Base-by-base conservation (phyloP, 2,888 invertebrate species). In the Masnerella sp. region DNA sequence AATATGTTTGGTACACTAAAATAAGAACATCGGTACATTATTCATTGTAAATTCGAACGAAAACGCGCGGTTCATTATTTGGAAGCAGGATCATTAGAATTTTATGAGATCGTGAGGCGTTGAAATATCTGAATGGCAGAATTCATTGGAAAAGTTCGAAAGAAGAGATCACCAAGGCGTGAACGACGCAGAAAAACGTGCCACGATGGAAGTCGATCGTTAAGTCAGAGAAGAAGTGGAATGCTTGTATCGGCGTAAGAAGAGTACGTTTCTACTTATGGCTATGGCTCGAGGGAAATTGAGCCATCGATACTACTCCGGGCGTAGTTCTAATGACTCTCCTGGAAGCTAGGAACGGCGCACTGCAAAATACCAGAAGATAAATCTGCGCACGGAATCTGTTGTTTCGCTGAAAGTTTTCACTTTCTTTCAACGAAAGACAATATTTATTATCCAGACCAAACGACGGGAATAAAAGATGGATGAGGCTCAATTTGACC, bases 241-340 rank as follows among this genome's bases (percentile, higher is more conserved):
- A 79, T 77, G 76, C 72, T 59, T 74, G 72, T 74, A 77, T 77
- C 71, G 69, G 68, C 65, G 64, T 64, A 72, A 73, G 67, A 75
- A 72, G 68, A 67, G 61, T 70, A 73, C 49, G 64, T 69, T 64
- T 69, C 64, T 59, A 74, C 69, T 74, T 52, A 51, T 67, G 67
- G 62, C 68, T 45, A 58, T 34, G 56, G 47, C 62, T 45, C 32
- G 67, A 32, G 74, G 64, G 64, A 73, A 75, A 77, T 75, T 51
- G 64, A 75, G 70, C 72, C 74, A 73, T 77, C 64, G 67, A 70
- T 72, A 72, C 69, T 72, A 69, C 72, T 54, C 40, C 30, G 42
- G 59, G 62, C 59, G 61, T 59, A 43, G 49, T 73, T 58, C 59
- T 73, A 73, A 73, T 68, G 73, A 73, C 62, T 62, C 34, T 51